Evolutionary conservation across 1,140 invertebrate genomes (phyloP).

Genomic region (Drosophila subobscura): DNA sequence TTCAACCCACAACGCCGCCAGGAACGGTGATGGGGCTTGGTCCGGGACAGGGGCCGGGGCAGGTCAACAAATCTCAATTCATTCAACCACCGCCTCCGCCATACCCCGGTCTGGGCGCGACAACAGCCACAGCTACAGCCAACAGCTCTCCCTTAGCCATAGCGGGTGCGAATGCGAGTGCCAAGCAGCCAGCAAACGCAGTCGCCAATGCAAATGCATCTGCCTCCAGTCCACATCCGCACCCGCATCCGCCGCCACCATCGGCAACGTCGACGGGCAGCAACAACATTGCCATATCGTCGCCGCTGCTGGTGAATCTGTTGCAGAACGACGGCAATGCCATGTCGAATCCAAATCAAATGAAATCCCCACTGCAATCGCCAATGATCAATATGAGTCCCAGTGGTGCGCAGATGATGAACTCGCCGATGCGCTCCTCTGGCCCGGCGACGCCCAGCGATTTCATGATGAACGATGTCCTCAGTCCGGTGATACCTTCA

Average conservation of each 20-base stretch:
- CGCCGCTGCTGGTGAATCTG: conserved; percentile 95
- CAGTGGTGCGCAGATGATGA: conserved; percentile 68
- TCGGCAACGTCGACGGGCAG: conserved; percentile 73
- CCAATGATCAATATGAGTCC: conserved; percentile 71
- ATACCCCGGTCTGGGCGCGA: conserved; percentile 83
- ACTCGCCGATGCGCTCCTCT: conserved; percentile 63
- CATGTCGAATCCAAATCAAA: conserved; percentile 70
- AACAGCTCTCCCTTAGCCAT: conserved; percentile 52
- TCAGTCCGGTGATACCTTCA: conserved; percentile 68
- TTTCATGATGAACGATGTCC: conserved; percentile 57
- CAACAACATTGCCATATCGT: conserved; percentile 87
- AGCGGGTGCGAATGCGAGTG: conserved; percentile 33
- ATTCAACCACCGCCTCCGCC: conserved; percentile 84
- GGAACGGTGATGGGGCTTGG: neutral
- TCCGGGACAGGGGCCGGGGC: conserved; percentile 19
- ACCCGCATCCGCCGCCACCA: conserved; percentile 82
- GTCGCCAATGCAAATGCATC: conserved; percentile 12
- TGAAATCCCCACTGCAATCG: conserved; percentile 71
- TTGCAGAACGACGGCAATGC: conserved; percentile 91
- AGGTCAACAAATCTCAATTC: conserved; percentile 75
- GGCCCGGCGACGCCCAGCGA: conserved; percentile 60
- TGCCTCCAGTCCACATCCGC: conserved; percentile 39
- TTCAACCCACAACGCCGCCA: conserved; percentile 34
- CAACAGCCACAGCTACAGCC: conserved; percentile 19
- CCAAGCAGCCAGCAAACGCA: conserved; percentile 41